Base-by-base conservation (phyloP, 2,888 invertebrate species). In the Taenaris catops region DNA sequence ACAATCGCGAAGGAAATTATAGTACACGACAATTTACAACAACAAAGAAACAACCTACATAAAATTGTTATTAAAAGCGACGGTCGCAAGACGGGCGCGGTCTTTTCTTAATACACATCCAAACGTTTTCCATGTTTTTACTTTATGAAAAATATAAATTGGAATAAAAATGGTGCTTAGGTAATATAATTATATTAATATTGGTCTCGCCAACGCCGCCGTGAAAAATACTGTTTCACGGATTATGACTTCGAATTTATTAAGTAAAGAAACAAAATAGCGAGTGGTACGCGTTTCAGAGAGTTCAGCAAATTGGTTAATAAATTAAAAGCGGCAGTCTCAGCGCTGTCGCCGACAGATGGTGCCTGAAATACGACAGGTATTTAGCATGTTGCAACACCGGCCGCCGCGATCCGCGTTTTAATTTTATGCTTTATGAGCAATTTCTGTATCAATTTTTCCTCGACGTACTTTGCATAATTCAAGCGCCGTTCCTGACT, bases 341-440 rank as follows among this genome's bases (percentile, higher is more conserved):
- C 76, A 63, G 63, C 62, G 68, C 76, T 74, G 83, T 84, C 83
- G 73, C 48, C 72, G 73, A 74, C 83, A 84, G 83, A 76, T 81
- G 83, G 78, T 75, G 83, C 65, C 44, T 84, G 80, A 84, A 78
- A 75, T 81, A 83, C 81, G 79, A 81, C 83, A 83, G 83, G 83
- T 83, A 83, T 81, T 83, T 83, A 83, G 79, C 76, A 67, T 80
- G 81, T 79, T 79, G 81, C 81, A 80, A 78, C 76, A 81, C 69
- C 74, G 75, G 70, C 68, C 65, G 53, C 73, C 31, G 23, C 31
- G 73, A 75, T 71, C 63, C 69, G 59, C 67, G 65, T 73, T 81
- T 83, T 83, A 83, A 83, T 83, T 83, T 81, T 76, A 78, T 83
- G 80, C 76, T 80, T 79, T 79, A 78, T 70, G 73, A 69, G 75